These are phyloP conservation scores for Poecilia wingei DNA, from an alignment of 2,797 vertebrate genomes.

Conservation along the genomic window DNA sequence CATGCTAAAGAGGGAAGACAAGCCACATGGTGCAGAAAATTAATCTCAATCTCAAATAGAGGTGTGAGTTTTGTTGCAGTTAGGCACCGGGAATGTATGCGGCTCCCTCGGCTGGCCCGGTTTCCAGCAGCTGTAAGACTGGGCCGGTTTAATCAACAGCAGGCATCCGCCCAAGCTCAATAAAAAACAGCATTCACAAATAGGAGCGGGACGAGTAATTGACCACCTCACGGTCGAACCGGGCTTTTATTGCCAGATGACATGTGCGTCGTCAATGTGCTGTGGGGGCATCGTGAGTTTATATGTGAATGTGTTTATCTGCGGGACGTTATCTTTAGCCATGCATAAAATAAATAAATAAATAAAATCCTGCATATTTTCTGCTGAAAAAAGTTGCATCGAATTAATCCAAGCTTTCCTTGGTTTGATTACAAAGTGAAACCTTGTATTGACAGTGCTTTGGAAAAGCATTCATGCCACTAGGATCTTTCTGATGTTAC, in stretches of 20 bases:
- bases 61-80: constrained; percentile 72
- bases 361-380: constrained; percentile 5
- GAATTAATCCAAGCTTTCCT: neutral
- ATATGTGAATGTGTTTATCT: constrained; percentile 24
- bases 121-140: constrained; percentile 68
- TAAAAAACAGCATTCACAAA: constrained; percentile 79
- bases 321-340: constrained; percentile 13
- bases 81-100: constrained; percentile 62
- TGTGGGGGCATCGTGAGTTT: constrained; percentile 24
- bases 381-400: constrained; percentile 6
- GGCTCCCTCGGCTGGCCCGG: constrained; percentile 66
- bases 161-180: constrained; percentile 77
- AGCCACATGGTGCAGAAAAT: constrained; percentile 79
- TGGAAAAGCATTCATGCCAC: neutral
- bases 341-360: neutral
- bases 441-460: neutral
- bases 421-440: neutral
- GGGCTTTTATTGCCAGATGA: constrained; percentile 75
- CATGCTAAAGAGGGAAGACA: constrained; percentile 75
- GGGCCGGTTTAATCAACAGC: constrained; percentile 79
- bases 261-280: constrained; percentile 49
- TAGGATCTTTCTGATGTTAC: neutral
- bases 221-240: constrained; percentile 68
- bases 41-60: constrained; percentile 78
- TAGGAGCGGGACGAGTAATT: constrained; percentile 74